These are phyloP conservation scores for Caenorhabditis briggsae DNA, from an alignment of 1,140 invertebrate species.

Conservation along the genomic window DNA sequence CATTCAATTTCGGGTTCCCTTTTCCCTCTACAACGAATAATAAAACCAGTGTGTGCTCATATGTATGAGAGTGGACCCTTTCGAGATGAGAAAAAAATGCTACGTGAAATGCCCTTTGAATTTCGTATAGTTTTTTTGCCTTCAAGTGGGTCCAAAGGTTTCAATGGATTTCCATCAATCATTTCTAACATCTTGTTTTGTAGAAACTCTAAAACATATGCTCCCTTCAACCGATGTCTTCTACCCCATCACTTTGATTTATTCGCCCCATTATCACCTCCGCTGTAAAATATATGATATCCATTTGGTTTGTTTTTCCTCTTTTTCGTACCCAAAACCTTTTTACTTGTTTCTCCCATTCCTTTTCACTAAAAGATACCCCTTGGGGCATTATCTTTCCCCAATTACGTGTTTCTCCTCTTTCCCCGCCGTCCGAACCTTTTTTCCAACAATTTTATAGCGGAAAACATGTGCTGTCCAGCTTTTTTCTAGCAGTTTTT, in stretches of 20 bases:
- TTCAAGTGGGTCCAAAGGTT: background rate
- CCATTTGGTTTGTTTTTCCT: background rate
- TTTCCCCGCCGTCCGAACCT: background rate
- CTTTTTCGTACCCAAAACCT: background rate
- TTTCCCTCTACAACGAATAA: slow-evolving; percentile 10
- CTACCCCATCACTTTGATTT: slow-evolving; percentile 17
- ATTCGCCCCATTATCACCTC: slow-evolving; percentile 13
- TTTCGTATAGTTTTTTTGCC: too few relatives aligned
- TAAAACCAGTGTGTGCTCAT: slow-evolving; percentile 36
- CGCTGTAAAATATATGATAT: background rate
- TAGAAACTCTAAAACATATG: slow-evolving; percentile 25
- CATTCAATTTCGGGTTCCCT: slow-evolving; percentile 5
- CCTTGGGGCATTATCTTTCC: slow-evolving; percentile 32
- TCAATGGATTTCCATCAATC: background rate
- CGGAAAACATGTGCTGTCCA: slow-evolving; percentile 2
- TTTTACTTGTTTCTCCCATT: background rate
- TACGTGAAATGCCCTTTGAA: background rate
- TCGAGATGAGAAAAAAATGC: background rate
- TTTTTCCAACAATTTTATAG: slow-evolving; percentile 27
- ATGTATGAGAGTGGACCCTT: background rate
- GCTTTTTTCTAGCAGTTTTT: background rate
- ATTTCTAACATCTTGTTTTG: slow-evolving; percentile 28
- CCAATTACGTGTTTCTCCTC: slow-evolving; percentile 23
- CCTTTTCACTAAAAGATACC: background rate
- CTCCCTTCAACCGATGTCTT: background rate